These are phyloP conservation scores for Tanypteryx hageni DNA, from an alignment of 2,888 invertebrate species.

Conservation along the genomic window DNA sequence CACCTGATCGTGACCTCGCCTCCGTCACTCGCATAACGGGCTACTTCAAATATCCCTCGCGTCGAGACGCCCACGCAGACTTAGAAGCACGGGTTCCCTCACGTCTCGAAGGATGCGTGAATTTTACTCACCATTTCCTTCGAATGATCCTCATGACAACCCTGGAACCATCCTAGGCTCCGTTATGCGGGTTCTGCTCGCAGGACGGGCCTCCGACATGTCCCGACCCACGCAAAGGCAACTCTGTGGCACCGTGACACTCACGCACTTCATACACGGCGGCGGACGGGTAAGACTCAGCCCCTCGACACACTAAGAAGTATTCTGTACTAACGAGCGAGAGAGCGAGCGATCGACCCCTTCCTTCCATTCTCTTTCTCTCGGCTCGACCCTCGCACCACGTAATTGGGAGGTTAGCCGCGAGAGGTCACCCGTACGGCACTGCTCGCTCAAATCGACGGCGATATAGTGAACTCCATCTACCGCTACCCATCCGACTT, in stretches of 20 bases:
- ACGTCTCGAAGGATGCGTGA: not conserved
- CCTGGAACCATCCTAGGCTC: conserved; percentile 59
- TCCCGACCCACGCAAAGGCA: not conserved
- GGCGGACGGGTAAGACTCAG: not conserved
- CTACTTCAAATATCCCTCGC: not conserved
- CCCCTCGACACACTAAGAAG: conserved; percentile 2
- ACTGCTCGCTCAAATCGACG: conserved; percentile 23
- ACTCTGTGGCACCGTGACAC: conserved; percentile 34
- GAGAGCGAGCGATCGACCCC: conserved; percentile 36
- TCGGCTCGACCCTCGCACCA: conserved; percentile 10
- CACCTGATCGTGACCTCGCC: conserved; percentile 31
- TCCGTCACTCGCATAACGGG: conserved; percentile 17
- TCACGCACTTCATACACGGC: conserved; percentile 11
- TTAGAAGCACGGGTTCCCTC: not conserved
- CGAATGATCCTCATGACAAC: conserved; percentile 61
- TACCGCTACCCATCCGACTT: not conserved
- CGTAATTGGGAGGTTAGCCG: conserved; percentile 58
- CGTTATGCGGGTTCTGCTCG: not conserved
- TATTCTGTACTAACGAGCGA: conserved; percentile 34
- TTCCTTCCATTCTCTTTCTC: not conserved
- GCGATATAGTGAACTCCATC: conserved; percentile 51
- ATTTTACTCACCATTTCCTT: conserved; percentile 55
- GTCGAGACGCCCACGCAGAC: not conserved
- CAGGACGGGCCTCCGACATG: not conserved
- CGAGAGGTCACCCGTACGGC: conserved; percentile 48